A percentile compares a stretch with the other conserved stretches of the same genome.
phyloP scores from a whole-genome alignment of 2,113 vertebrate species.

The Sterrhoptilus dennistouni region DNA sequence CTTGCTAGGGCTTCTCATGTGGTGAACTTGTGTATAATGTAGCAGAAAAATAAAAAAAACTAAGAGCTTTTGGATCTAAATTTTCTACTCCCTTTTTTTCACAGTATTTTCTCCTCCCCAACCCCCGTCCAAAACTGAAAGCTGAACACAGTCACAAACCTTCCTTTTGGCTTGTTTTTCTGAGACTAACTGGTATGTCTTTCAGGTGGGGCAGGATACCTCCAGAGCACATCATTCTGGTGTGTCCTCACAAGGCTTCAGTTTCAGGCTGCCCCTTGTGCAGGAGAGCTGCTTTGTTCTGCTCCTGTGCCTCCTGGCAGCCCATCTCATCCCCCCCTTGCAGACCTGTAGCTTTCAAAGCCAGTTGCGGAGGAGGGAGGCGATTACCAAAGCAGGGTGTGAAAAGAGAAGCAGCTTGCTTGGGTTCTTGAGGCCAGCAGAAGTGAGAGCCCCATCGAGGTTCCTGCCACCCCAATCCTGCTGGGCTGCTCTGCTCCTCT shows the following conservation, averaged over 20 bases:
- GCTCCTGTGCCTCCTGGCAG: neutral
- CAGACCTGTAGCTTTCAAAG: neutral
- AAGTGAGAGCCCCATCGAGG: neutral
- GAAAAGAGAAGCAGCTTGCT: neutral
- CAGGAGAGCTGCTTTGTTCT: neutral
- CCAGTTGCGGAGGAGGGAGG: neutral
- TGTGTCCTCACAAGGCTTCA: accelerated
- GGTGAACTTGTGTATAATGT: neutral
- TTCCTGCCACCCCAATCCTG: neutral
- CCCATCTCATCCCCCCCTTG: neutral
- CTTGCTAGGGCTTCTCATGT: neutral
- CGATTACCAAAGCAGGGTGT: accelerated
- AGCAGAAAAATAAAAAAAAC: neutral
- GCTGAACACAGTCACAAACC: neutral
- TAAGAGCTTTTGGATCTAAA: neutral
- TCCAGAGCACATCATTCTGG: neutral
- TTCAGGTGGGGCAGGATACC: neutral
- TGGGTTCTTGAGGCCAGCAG: neutral
- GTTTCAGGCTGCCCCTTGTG: neutral
- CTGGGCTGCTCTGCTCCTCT: neutral
- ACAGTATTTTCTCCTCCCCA: neutral
- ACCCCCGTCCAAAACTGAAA: accelerated
- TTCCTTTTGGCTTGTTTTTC: neutral
- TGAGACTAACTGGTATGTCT: neutral
- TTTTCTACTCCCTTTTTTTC: neutral